Base-by-base conservation (phyloP, 1,140 invertebrate species). In the Zaprionus capensis region DNA sequence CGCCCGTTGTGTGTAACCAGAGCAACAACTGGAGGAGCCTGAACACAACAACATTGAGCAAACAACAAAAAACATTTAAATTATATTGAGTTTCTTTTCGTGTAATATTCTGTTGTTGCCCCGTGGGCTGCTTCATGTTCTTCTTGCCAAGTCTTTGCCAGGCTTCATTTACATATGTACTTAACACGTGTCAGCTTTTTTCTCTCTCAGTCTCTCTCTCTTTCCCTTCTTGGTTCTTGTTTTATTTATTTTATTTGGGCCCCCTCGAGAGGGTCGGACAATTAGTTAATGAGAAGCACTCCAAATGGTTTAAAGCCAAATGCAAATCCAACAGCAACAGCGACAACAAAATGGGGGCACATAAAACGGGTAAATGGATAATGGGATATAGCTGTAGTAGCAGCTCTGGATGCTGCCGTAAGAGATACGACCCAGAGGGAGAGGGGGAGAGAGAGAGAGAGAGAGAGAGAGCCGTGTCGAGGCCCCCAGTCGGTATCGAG, bases 131-230 rank as follows among this genome's bases (percentile, higher is more conserved):
- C 46, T 59, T 14, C 56, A 53, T 38, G 62, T 57, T 71, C 34
- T 22, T 38, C 20, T 51, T 51, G 20, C 46, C 55, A 51, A 82
- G 57, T 63, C 56, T 64, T 72, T 44, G n/a, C 22, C 44, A 34
- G 46, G 49, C 78, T 63, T 81, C 74, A 84, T 84, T 84, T 84
- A 78, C 75, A 81, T 78, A 85, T 85, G 82, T 84, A 85, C 82
- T 84, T 75, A 85, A 81, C 82, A 84, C 82, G 78, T 81, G 82
- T 84, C 73, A 51, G 36, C 38, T 65, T 63, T 65, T 53, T 46
- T 17, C 11, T 17, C 53, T 28, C 26, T 61, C 20, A 28, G n/a
- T 28, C 20, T 46, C 55, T 66, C 36, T 22, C 65, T 62, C 28
- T n/a, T 20, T 65, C n/a, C 22, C 7, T 28, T 53, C 24, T 44